phyloP scores from a whole-genome alignment of 2,888 invertebrate species.

The Lepidonotus clava region DNA sequence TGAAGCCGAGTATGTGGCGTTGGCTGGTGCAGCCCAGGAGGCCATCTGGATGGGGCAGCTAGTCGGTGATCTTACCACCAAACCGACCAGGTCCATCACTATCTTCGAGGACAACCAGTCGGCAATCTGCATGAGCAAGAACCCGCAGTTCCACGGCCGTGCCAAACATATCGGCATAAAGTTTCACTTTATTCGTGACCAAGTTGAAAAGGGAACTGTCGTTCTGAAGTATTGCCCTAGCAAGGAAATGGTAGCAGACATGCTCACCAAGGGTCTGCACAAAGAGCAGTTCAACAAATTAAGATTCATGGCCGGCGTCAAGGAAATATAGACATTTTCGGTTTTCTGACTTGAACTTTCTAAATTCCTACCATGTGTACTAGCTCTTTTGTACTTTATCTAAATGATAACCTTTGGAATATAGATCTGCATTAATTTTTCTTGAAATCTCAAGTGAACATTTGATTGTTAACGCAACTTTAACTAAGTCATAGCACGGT shows the following conservation, averaged over 20 bases:
- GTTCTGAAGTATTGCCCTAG: slow-evolving; percentile 23
- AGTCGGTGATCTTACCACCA: background rate
- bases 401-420: too few relatives aligned
- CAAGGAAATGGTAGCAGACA: slow-evolving; percentile 35
- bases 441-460: too few relatives aligned
- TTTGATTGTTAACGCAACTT: too few relatives aligned
- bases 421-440: too few relatives aligned
- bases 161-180: slow-evolving; percentile 65
- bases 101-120: slow-evolving; percentile 65
- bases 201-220: slow-evolving; percentile 24
- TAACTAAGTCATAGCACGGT: too few relatives aligned
- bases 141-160: slow-evolving; percentile 61
- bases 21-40: slow-evolving; percentile 64
- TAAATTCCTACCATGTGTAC: too few relatives aligned
- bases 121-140: slow-evolving; percentile 60
- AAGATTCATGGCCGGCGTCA: too few relatives aligned
- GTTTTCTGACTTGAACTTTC: too few relatives aligned
- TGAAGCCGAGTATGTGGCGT: slow-evolving; percentile 76
- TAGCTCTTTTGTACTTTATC: too few relatives aligned
- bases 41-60: slow-evolving; percentile 62
- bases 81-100: slow-evolving; percentile 43
- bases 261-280: slow-evolving; percentile 38
- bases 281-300: slow-evolving; percentile 38
- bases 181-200: slow-evolving; percentile 62
- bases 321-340: too few relatives aligned